Conservation (phyloP, 1,140 invertebrate genomes). For the Scaptomyza montana region DNA sequence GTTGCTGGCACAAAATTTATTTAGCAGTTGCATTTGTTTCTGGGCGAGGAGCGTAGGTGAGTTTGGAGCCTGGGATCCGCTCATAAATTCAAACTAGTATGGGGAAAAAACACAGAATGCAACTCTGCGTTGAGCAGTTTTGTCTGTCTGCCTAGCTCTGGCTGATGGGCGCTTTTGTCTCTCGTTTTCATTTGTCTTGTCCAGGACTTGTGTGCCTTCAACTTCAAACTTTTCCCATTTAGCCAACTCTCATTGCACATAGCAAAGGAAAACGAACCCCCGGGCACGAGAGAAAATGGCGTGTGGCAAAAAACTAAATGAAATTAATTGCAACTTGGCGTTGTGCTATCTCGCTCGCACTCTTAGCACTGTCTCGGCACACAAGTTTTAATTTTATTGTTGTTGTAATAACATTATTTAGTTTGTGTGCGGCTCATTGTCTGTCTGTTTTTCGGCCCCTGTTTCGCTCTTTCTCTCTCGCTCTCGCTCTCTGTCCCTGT, state of each 20-base stretch:
- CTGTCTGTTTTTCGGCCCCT: conserved; percentile 30
- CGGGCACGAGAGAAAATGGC: conserved; percentile 45
- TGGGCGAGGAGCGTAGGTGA: conserved; percentile 1
- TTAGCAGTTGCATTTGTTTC: background rate
- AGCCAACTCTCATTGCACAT: conserved; percentile 52
- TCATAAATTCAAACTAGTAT: conserved; percentile 41
- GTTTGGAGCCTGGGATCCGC: conserved; percentile 1
- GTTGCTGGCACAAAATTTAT: conserved; percentile 9
- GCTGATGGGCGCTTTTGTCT: conserved; percentile 34
- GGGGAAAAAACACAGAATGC: conserved; percentile 22
- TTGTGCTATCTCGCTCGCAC: conserved; percentile 46
- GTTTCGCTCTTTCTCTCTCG: background rate
- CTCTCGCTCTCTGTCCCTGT: conserved; percentile 23
- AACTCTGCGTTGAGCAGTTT: conserved; percentile 25
- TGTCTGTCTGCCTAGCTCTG: conserved; percentile 23
- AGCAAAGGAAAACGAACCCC: conserved; percentile 14
- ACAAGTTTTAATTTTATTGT: conserved; percentile 76
- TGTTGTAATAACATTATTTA: conserved; percentile 77
- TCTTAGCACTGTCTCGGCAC: background rate
- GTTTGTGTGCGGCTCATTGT: conserved; percentile 54
- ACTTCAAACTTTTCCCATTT: conserved; percentile 81
- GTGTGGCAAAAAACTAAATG: conserved; percentile 76
- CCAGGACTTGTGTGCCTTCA: conserved; percentile 70
- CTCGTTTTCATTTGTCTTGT: conserved; percentile 68
- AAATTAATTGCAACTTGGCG: conserved; percentile 79